A percentile compares a stretch with the other conserved stretches of the same genome.
Conservation (phyloP, 2,113 vertebrate genomes). For the Crotalus helleri region DNA sequence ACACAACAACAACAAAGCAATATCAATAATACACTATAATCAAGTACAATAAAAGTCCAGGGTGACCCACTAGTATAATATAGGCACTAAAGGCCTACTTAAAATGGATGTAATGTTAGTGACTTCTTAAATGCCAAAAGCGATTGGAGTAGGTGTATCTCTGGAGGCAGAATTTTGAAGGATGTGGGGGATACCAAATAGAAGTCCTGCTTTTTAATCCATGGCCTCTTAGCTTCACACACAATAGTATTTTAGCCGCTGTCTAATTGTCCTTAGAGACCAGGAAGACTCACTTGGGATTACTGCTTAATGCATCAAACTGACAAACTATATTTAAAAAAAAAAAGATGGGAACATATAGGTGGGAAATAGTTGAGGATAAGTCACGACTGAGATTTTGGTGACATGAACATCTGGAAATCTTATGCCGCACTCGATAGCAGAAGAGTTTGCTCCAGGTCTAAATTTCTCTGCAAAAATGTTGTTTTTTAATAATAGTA, state of each 20-base stretch:
- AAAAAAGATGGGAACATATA: background rate
- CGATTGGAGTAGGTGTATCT: background rate
- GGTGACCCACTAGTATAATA: background rate
- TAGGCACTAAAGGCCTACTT: background rate
- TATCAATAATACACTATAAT: background rate
- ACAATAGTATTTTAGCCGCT: background rate
- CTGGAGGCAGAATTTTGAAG: background rate
- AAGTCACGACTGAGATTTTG: slow-evolving; percentile 8
- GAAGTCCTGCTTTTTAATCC: background rate
- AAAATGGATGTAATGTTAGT: background rate
- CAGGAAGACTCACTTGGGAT: background rate
- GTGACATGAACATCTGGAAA: background rate
- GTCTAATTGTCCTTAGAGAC: background rate
- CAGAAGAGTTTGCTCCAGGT: background rate
- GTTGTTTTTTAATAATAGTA: background rate
- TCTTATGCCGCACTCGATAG: background rate
- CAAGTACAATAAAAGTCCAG: background rate
- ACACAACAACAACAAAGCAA: background rate
- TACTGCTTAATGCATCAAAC: background rate
- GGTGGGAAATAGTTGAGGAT: background rate
- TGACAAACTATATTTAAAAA: background rate
- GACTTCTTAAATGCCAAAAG: background rate
- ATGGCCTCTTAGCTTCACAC: background rate
- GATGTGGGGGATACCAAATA: background rate
- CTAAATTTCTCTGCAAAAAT: background rate